phyloP scores from a whole-genome alignment of 2,113 vertebrate species.

The Regulus satrapa region DNA sequence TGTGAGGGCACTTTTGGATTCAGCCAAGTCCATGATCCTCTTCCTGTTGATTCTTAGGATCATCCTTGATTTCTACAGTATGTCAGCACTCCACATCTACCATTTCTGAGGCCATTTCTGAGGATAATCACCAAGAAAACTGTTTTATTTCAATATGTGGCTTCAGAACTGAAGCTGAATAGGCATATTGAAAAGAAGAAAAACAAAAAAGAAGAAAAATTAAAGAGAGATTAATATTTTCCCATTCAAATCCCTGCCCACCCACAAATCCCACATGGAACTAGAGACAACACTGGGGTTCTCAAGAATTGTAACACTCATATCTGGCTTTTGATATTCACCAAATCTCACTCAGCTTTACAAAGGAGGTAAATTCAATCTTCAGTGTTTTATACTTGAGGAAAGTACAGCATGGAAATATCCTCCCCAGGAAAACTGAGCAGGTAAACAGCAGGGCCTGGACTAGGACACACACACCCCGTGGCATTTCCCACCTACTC shows the following conservation, averaged over 20 bases:
- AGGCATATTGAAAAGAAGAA: not conserved
- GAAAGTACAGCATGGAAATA: not conserved
- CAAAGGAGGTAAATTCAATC: not conserved
- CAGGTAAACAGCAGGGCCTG: not conserved
- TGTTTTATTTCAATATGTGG: not conserved
- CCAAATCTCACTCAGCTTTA: not conserved
- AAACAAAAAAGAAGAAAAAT: not conserved
- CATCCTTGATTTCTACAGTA: not conserved
- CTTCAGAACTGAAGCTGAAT: not conserved
- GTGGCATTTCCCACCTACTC: not conserved
- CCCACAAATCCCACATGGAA: not conserved
- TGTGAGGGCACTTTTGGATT: not conserved
- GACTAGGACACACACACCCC: not conserved
- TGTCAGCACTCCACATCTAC: not conserved
- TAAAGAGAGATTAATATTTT: not conserved
- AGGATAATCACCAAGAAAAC: not conserved
- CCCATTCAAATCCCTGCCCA: not conserved
- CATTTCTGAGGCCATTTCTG: not conserved
- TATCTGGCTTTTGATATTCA: not conserved
- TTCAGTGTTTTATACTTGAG: not conserved
- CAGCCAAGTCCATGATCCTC: not conserved
- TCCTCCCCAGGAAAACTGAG: not conserved
- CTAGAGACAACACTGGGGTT: not conserved
- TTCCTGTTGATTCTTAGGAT: not conserved
- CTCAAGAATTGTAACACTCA: not conserved